A percentile compares a stretch with the other conserved stretches of the same genome.
phyloP scores from a whole-genome alignment of 2,888 invertebrate genomes.

The Lathronympha strigana region DNA sequence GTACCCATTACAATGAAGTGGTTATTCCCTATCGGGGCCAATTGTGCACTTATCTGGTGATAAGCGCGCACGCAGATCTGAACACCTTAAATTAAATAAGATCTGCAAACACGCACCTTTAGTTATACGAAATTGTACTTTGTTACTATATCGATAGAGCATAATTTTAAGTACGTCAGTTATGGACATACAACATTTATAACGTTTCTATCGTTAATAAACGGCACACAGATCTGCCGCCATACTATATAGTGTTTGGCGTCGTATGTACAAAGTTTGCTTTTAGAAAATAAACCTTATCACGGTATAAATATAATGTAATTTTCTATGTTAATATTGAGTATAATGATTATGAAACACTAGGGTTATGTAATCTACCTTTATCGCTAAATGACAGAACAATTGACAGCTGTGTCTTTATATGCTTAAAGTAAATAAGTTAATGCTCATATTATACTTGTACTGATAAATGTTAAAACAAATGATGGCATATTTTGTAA shows the following conservation, averaged over 20 bases:
- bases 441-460: too few species aligned
- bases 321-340: neutral
- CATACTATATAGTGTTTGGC: neutral
- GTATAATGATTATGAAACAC: neutral
- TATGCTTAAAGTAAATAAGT: neutral
- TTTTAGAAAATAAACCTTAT: neutral
- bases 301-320: neutral
- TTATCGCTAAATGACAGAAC: neutral
- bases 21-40: conserved; percentile 26
- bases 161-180: neutral
- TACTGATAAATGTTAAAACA: too few species aligned
- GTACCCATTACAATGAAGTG: conserved; percentile 11
- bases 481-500: too few species aligned
- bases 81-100: neutral
- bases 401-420: neutral
- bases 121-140: neutral
- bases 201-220: neutral
- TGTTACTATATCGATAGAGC: neutral
- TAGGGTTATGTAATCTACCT: conserved; percentile 9
- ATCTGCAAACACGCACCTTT: neutral
- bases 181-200: neutral
- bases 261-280: neutral
- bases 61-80: neutral
- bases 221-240: neutral
- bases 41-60: conserved; percentile 35